A percentile compares a stretch with the other conserved stretches of the same genome.
phyloP scores from a whole-genome alignment of 35 echinoderm and acorn worm species.

The Diadema setosum region DNA sequence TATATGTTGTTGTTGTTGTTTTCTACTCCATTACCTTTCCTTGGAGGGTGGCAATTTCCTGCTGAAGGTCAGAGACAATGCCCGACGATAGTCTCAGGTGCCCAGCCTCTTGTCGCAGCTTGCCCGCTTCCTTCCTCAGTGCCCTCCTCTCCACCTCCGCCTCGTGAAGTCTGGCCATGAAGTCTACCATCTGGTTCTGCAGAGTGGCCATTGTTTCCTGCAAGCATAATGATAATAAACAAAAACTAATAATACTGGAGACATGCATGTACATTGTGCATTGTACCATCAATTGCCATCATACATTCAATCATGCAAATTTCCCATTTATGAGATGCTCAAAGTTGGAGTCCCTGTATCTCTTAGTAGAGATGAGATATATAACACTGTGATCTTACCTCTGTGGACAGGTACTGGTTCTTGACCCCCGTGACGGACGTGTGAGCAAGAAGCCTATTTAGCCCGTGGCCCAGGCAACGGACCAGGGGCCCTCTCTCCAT shows the following conservation, averaged over 20 bases:
- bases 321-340: too few relatives aligned
- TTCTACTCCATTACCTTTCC: conserved; percentile 60
- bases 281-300: too few relatives aligned
- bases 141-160: conserved; percentile 91
- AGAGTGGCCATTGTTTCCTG: conserved; percentile 55
- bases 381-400: background rate
- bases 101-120: conserved; percentile 39
- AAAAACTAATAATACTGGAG: too few relatives aligned
- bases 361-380: too few relatives aligned
- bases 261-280: too few relatives aligned
- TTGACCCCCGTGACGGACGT: conserved; percentile 13
- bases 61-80: conserved; percentile 36
- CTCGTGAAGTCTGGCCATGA: conserved; percentile 76
- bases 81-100: conserved; percentile 17
- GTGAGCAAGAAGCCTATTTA: conserved; percentile 35
- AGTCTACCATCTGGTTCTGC: conserved; percentile 74
- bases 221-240: background rate
- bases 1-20: too few relatives aligned
- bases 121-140: conserved; percentile 50
- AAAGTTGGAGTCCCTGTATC: too few relatives aligned
- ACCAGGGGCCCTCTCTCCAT: conserved; percentile 42
- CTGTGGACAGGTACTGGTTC: background rate
- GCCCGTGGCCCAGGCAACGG: conserved; percentile 37
- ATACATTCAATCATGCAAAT: too few relatives aligned
- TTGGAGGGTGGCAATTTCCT: conserved; percentile 47